Evolutionary conservation across 37 sponge, comb jelly and placozoan species (phyloP).

Genomic region (Hormiphora californensis): DNA sequence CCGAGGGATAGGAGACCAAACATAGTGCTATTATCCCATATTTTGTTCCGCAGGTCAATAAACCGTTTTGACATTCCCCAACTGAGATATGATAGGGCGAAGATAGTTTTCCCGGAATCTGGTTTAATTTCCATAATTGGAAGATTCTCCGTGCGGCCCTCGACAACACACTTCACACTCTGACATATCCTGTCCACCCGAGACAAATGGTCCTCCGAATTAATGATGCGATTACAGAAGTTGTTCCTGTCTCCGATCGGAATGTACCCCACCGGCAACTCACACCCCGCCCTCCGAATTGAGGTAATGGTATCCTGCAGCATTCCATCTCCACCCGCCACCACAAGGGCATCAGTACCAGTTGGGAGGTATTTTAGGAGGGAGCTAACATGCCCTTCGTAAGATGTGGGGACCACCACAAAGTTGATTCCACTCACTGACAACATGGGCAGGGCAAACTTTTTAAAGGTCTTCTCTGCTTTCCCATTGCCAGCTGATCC

Average conservation of each 20-base stretch:
- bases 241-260: conserved; percentile 1
- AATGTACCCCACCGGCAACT: conserved; percentile 26
- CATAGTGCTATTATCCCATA: no score
- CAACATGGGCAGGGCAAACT: conserved; percentile 52
- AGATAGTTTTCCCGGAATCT: conserved; percentile 24
- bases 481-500: background rate
- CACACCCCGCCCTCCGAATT: background rate
- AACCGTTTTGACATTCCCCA: background rate
- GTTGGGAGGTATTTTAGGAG: conserved; percentile 26
- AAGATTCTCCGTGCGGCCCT: conserved; percentile 2
- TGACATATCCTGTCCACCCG: conserved; percentile 29
- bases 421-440: conserved; percentile 13
- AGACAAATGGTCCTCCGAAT: background rate
- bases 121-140: conserved; percentile 44
- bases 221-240: background rate
- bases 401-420: conserved; percentile 44
- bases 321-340: conserved; percentile 47
- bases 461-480: background rate
- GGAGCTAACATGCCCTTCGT: conserved; percentile 24
- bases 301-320: conserved; percentile 39
- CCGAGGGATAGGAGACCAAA: no score
- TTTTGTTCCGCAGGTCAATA: background rate
- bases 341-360: background rate
- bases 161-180: conserved; percentile 9
- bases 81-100: background rate